These are phyloP conservation scores for Euura lappo DNA, from an alignment of 1,140 invertebrate species.

Conservation along the genomic window DNA sequence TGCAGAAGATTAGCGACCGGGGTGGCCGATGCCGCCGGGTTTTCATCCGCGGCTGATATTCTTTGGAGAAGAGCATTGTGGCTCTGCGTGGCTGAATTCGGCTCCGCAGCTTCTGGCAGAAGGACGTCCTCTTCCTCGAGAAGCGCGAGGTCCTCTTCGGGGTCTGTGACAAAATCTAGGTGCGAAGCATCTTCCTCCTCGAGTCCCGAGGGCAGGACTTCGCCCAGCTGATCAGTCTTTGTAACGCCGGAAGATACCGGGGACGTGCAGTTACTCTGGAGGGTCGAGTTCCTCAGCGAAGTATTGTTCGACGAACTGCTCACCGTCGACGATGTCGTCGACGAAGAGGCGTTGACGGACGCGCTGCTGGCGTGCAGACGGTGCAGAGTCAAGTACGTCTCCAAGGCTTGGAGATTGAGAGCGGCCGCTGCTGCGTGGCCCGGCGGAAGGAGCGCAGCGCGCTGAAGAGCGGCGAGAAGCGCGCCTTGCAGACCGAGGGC, in stretches of 20 bases:
- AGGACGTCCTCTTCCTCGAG: slow-evolving; percentile 52
- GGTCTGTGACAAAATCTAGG: slow-evolving; percentile 50
- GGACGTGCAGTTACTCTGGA: slow-evolving; percentile 12
- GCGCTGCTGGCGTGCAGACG: slow-evolving; percentile 64
- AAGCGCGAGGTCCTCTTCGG: slow-evolving; percentile 63
- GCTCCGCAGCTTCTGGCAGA: slow-evolving; percentile 25
- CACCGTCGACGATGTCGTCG: slow-evolving; percentile 43
- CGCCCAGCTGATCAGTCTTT: slow-evolving; percentile 26
- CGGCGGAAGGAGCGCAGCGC: slow-evolving; percentile 75
- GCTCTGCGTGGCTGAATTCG: slow-evolving; percentile 48
- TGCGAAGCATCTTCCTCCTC: slow-evolving; percentile 49
- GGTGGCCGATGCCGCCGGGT: slow-evolving; percentile 21
- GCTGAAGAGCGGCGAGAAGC: slow-evolving; percentile 76
- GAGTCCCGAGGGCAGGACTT: slow-evolving; percentile 32
- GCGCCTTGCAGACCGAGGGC: slow-evolving; percentile 79
- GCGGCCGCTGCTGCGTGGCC: slow-evolving; percentile 80
- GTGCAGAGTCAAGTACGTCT: slow-evolving; percentile 82
- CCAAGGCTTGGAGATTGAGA: slow-evolving; percentile 79
- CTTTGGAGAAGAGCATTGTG: slow-evolving; percentile 49
- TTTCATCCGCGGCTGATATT: slow-evolving; percentile 41
- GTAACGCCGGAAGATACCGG: slow-evolving; percentile 5
- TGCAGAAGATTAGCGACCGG: slow-evolving; percentile 23
- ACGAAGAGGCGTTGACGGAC: slow-evolving; percentile 43
- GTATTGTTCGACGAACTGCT: slow-evolving; percentile 6
- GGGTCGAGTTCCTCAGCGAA: background rate